Evolutionary conservation across 2,797 vertebrate species (phyloP).

Genomic region (Bradypodion ventrale): DNA sequence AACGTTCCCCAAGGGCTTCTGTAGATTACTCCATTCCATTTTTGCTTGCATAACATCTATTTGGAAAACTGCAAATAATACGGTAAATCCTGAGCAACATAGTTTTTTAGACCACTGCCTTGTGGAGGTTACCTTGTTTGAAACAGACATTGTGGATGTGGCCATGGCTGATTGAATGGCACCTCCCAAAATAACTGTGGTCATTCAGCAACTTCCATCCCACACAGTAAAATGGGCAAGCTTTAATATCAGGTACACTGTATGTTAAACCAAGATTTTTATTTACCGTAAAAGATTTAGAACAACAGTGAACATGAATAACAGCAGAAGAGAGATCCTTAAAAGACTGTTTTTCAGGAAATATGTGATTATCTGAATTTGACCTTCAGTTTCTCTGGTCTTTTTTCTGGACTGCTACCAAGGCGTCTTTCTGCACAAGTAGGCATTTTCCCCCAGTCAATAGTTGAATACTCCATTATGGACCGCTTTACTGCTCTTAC

Average conservation of each 20-base stretch:
- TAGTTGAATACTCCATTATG: constrained; percentile 66
- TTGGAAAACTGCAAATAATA: neutral
- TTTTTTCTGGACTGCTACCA: constrained; percentile 40
- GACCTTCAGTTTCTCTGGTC: constrained; percentile 66
- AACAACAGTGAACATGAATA: neutral
- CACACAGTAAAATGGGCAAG: neutral
- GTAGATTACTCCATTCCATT: neutral
- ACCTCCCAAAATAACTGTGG: neutral
- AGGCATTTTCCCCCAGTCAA: constrained; percentile 76
- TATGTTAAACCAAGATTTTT: neutral
- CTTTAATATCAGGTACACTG: neutral
- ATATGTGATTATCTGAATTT: constrained; percentile 68
- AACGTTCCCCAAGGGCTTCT: neutral
- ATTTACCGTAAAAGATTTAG: constrained; percentile 27
- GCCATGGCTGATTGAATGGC: neutral
- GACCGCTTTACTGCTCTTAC: constrained; percentile 69
- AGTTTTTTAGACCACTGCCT: neutral
- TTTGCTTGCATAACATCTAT: neutral
- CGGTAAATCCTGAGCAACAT: neutral
- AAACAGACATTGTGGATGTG: no score
- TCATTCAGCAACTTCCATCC: neutral
- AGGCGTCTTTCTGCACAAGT: constrained; percentile 64
- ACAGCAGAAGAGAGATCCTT: neutral
- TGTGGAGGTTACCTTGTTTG: neutral
- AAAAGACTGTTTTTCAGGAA: constrained; percentile 4